Evolutionary conservation across 2,113 vertebrate genomes (phyloP), one percentile per base, ranked within the genome.

Genomic region (Osmerus eperlanus): DNA sequence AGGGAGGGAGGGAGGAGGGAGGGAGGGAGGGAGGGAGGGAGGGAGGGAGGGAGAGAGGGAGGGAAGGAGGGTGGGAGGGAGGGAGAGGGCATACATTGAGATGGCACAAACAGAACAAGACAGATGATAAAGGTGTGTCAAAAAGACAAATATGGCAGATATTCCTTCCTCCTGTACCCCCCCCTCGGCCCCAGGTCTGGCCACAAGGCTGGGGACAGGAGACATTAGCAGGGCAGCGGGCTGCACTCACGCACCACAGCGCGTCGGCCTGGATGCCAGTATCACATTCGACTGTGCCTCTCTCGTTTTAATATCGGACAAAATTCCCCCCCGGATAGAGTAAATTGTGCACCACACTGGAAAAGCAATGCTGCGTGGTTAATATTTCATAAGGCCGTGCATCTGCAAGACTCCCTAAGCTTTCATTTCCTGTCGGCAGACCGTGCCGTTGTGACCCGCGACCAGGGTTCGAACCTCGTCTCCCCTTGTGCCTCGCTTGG

Each of bases 321-420:
- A 54, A 54, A 75, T 63, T 47, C 36, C 36, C 7, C 36, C 29
- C 41, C 68, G 67, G 73, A 73, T 47, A 65, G 59, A 80, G 79
- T 72, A 78, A 80, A 73, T 78, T 75, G 71, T 67, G 74, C 56
- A 19, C 36, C 74, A 55, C 51, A 54, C 71, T 77, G 63, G 73
- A 79, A 80, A 70, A 59, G 75, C 53, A 64, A 71, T 23, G 51
- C 73, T 77, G 15, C 60, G 28, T 74, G 58, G 67, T 76, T 75
- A 77, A 84, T 84, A 82, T 84, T 84, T 82, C 68, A 78, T 73
- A 61, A 71, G 66, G 71, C 51, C 62, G 58, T 72, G 64, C 56
- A 66, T 70, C 65, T 58, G 61, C 55, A 56, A 69, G 61, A 41
- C 16, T 8, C 12, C 19, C 36, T 51, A 58, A 80, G 76, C 29